phyloP scores from a whole-genome alignment of 2,113 vertebrate species.

The Dasyurus viverrinus region DNA sequence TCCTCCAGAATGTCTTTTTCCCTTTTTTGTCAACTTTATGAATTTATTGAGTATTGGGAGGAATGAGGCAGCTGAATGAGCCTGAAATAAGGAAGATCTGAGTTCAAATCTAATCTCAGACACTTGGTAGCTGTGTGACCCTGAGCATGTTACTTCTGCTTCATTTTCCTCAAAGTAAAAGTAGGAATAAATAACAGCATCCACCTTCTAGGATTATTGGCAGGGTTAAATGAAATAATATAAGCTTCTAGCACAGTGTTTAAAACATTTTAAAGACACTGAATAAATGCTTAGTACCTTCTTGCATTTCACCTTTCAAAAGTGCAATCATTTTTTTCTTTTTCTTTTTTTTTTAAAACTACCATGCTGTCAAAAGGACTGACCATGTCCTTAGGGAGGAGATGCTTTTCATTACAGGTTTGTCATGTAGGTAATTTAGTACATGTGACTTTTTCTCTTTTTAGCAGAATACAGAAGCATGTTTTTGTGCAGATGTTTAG shows the following conservation, averaged over 20 bases:
- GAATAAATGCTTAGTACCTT: too few species aligned
- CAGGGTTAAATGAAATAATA: too few species aligned
- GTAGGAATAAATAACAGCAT: too few species aligned
- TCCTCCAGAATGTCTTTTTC: not conserved
- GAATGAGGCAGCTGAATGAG: not conserved
- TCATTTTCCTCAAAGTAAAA: too few species aligned
- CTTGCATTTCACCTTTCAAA: not conserved
- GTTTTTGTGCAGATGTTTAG: too few species aligned
- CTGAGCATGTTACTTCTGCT: not conserved
- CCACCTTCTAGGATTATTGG: too few species aligned
- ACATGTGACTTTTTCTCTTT: too few species aligned
- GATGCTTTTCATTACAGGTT: too few species aligned
- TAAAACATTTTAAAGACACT: not conserved
- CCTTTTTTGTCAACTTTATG: not conserved
- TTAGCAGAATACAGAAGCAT: too few species aligned
- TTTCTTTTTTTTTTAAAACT: not conserved
- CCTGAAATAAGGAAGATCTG: not conserved
- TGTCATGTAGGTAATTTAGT: too few species aligned
- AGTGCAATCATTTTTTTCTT: not conserved
- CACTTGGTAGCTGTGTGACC: not conserved
- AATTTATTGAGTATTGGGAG: not conserved
- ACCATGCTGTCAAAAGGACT: too few species aligned
- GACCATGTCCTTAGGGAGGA: too few species aligned
- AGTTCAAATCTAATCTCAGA: not conserved
- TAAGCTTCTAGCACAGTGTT: not conserved